These are phyloP conservation scores for Melinaea marsaeus DNA, from an alignment of 2,888 invertebrate genomes.

Conservation along the genomic window DNA sequence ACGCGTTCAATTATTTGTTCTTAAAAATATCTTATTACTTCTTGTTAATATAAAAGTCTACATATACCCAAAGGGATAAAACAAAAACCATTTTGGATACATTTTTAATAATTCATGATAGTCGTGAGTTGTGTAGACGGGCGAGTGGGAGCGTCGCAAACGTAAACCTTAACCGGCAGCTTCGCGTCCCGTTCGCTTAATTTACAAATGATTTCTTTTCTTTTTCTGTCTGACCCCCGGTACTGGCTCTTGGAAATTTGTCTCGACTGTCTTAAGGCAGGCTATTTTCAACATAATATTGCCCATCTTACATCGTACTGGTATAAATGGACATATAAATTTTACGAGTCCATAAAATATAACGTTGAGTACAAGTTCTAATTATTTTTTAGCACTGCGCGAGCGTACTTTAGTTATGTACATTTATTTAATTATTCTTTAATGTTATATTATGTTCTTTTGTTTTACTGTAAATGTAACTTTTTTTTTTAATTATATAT, in stretches of 20 bases:
- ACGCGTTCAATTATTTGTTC: too few relatives aligned
- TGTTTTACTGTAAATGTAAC: too few relatives aligned
- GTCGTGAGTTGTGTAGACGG: slow-evolving; percentile 41
- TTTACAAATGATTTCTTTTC: slow-evolving; percentile 49
- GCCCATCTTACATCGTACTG: slow-evolving; percentile 37
- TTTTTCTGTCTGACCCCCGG: slow-evolving; percentile 59
- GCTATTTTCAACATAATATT: slow-evolving; percentile 56
- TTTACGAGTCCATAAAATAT: slow-evolving; percentile 14
- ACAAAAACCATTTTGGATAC: slow-evolving; percentile 1
- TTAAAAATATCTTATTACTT: too few relatives aligned
- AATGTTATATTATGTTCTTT: too few relatives aligned
- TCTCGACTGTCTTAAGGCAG: slow-evolving; percentile 48
- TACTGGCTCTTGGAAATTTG: slow-evolving; percentile 62
- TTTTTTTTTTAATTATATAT: too few relatives aligned
- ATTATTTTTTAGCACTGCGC: too few relatives aligned
- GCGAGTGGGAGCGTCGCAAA: slow-evolving; percentile 38
- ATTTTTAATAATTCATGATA: slow-evolving; percentile 21
- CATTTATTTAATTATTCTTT: too few relatives aligned
- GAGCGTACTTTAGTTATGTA: too few relatives aligned
- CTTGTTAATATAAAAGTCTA: too few relatives aligned
- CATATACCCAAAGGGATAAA: neutral
- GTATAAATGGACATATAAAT: slow-evolving; percentile 22
- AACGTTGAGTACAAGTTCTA: too few relatives aligned
- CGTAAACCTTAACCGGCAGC: slow-evolving; percentile 33
- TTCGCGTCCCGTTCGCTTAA: slow-evolving; percentile 44